Evolutionary conservation across 2,888 invertebrate species (phyloP).

Genomic region (Anagyrus pseudococci): DNA sequence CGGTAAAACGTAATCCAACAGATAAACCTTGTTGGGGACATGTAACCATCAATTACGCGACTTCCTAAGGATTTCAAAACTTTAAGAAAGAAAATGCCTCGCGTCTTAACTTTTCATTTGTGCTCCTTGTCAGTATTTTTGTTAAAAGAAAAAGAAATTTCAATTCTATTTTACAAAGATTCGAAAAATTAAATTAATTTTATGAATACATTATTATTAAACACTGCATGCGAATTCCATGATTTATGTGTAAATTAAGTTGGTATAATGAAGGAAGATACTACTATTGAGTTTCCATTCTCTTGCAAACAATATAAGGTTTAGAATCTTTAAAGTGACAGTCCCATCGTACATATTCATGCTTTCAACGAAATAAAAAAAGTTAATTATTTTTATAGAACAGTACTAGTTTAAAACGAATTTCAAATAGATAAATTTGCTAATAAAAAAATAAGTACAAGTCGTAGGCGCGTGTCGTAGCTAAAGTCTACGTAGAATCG

Average conservation of each 20-base stretch:
- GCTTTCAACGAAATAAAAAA: no score
- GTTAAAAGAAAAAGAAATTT: neutral
- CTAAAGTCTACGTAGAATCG: no score
- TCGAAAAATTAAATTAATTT: neutral
- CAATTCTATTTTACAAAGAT: neutral
- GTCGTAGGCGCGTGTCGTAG: no score
- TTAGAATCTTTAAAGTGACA: slow-evolving; percentile 6
- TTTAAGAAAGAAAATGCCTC: slow-evolving; percentile 8
- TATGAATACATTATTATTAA: neutral
- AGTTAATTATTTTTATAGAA: no score
- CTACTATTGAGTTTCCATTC: slow-evolving; percentile 25
- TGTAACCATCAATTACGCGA: slow-evolving; percentile 42
- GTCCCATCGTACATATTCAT: neutral
- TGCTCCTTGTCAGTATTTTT: neutral
- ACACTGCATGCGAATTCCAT: no score
- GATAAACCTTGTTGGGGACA: slow-evolving; percentile 12
- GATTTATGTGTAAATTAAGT: slow-evolving; percentile 1
- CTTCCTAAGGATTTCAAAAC: slow-evolving; percentile 39
- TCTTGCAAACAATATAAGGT: slow-evolving; percentile 18
- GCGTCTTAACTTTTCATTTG: neutral
- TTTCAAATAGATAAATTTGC: no score
- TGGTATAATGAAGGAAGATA: slow-evolving; percentile 4
- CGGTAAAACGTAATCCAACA: slow-evolving; percentile 26
- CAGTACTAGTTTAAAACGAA: no score
- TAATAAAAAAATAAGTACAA: no score